A percentile compares a stretch with the other conserved stretches of the same genome.
These are phyloP conservation scores for Botia almorhae DNA, from an alignment of 2,797 vertebrate species.

Conservation along the genomic window DNA sequence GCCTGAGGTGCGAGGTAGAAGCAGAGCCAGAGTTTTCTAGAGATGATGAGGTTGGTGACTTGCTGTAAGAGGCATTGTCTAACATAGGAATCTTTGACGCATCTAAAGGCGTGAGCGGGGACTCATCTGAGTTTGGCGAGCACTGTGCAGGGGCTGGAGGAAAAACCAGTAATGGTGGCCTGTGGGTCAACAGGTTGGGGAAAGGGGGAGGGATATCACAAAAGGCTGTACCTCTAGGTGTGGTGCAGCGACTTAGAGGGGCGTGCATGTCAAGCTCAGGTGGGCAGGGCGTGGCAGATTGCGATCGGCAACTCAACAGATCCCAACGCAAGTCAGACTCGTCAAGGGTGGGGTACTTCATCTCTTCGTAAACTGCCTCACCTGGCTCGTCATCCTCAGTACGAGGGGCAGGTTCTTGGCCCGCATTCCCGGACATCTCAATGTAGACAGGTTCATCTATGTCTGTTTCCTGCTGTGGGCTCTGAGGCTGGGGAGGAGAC, in stretches of 20 bases:
- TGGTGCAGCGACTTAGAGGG: slow-evolving; percentile 85
- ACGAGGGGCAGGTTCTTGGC: slow-evolving; percentile 81
- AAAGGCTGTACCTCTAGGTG: slow-evolving; percentile 88
- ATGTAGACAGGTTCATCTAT: slow-evolving; percentile 97
- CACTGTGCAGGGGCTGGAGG: slow-evolving; percentile 95
- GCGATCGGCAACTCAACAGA: slow-evolving; percentile 89
- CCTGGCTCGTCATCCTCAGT: slow-evolving; percentile 92
- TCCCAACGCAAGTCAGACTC: slow-evolving; percentile 88
- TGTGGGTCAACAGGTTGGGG: slow-evolving; percentile 94
- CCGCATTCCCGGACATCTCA: slow-evolving; percentile 95
- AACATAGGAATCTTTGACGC: slow-evolving; percentile 90
- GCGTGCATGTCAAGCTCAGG: slow-evolving; percentile 83
- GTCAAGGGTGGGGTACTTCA: slow-evolving; percentile 96
- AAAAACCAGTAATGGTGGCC: slow-evolving; percentile 95
- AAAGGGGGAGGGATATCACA: slow-evolving; percentile 98
- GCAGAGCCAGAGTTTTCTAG: slow-evolving; percentile 70
- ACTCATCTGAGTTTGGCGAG: slow-evolving; percentile 97
- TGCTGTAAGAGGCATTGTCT: slow-evolving; percentile 92
- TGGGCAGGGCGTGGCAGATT: slow-evolving; percentile 92
- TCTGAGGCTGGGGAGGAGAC: slow-evolving; percentile 85
- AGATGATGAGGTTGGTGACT: slow-evolving; percentile 87
- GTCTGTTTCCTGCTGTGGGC: slow-evolving; percentile 84
- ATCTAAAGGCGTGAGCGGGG: slow-evolving; percentile 94
- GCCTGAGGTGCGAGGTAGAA: slow-evolving; percentile 80
- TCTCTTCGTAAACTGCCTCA: slow-evolving; percentile 97